Evolutionary conservation across 2,888 invertebrate genomes (phyloP).

Genomic region (Agrochola circellaris): DNA sequence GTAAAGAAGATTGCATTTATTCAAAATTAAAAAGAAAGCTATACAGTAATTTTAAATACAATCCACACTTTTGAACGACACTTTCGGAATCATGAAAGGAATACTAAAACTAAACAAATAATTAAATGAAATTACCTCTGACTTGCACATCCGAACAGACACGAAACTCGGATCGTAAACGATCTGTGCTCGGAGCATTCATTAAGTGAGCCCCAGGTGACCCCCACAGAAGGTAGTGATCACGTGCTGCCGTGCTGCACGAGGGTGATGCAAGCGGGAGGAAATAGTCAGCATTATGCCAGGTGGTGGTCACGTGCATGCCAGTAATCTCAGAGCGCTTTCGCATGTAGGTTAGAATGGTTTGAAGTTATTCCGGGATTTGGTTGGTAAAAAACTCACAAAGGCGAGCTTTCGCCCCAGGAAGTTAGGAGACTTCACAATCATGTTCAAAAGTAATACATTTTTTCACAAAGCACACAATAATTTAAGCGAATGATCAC

Average conservation of each 20-base stretch:
- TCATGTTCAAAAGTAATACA: not conserved
- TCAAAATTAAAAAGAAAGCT: not conserved
- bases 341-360: not conserved
- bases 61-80: not conserved
- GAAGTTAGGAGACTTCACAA: not conserved
- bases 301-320: too few relatives aligned
- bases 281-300: too few relatives aligned
- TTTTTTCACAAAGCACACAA: constrained; percentile 13
- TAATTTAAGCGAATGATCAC: constrained; percentile 16
- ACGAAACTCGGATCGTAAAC: not conserved
- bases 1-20: too few relatives aligned
- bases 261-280: not conserved
- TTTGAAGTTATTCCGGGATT: not conserved
- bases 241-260: not conserved
- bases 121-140: not conserved
- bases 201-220: not conserved
- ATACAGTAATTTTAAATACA: not conserved
- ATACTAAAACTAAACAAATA: not conserved
- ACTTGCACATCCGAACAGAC: not conserved
- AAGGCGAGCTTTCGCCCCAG: not conserved
- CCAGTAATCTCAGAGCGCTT: not conserved
- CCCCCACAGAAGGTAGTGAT: not conserved
- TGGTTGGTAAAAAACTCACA: not conserved
- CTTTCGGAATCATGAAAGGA: not conserved
- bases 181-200: not conserved